Evolutionary conservation across 1,140 invertebrate species (phyloP), one percentile per base, ranked within the genome.

Genomic region (Ectropis grisescens): DNA sequence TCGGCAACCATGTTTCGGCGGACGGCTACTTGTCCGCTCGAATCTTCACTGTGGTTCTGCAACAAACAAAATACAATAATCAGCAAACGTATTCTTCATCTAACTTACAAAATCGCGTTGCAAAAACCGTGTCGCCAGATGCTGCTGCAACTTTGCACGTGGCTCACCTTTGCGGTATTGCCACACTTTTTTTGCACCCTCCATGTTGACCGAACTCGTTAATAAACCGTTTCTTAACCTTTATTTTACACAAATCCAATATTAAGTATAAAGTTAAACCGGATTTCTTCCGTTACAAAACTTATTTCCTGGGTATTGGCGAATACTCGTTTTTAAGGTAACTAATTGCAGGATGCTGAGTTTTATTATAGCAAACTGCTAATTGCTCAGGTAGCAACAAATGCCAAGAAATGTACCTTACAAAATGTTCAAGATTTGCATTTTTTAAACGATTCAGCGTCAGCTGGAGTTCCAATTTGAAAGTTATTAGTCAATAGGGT

Each of bases 1-100:
- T 92, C 90, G 81, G 90, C 91, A 82, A 93, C 91, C 91, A 92
- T 92, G 86, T 90, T 92, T 86, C 86, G 88, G 85, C 88, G 88
- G 75, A 81, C 78, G 55, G 65, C 56, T 50, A 60, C 59, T 32
- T 66, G 78, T 66, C 82, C 79, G 70, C 78, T 69, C 65, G 71
- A 58, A 59, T 76, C 64, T 57, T 75, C 59, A 56, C 47, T 60
- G 58, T 76, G 67, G 61, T 62, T 75, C 82, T 83, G 76, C 41
- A 76, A 82, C 70, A 75, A 82, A 47, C 48, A 40, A 68, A 64
- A 70, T 10, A 31, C 56, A 43, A 62, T n/a, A n/a, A n/a, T n/a
- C n/a, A n/a, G n/a, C n/a, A n/a, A n/a, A n/a, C n/a, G n/a, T n/a
- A n/a, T n/a, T n/a, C n/a, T n/a, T n/a, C n/a, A n/a, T n/a, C n/a